Evolutionary conservation across 2,797 vertebrate genomes (phyloP).

Genomic region (Psittacula derbiana): DNA sequence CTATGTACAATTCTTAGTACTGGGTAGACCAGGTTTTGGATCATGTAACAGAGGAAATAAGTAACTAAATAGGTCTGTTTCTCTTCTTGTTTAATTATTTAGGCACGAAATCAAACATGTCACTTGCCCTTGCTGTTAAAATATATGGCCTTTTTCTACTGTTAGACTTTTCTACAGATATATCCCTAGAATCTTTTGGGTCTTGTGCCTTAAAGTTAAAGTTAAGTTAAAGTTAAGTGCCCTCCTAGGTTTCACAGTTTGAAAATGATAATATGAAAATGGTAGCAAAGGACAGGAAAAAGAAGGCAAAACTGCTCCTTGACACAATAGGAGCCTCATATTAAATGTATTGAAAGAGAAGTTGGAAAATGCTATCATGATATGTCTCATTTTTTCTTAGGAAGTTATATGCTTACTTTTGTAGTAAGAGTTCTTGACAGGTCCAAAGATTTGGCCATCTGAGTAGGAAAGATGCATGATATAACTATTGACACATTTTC

Average conservation of each 20-base stretch:
- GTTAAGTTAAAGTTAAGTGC: not conserved
- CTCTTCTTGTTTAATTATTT: not conserved
- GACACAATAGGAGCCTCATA: not conserved
- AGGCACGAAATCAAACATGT: not conserved
- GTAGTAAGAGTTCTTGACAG: not conserved
- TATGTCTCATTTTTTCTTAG: not conserved
- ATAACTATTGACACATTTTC: not conserved
- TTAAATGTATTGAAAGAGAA: not conserved
- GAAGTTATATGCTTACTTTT: not conserved
- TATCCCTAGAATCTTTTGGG: not conserved
- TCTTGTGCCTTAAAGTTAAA: not conserved
- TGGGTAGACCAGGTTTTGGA: not conserved
- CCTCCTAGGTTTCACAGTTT: not conserved
- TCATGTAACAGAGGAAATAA: not conserved
- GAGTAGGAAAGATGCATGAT: not conserved
- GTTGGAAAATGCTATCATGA: accelerated
- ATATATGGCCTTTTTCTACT: not conserved
- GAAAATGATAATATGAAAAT: not conserved
- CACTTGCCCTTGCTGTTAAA: not conserved
- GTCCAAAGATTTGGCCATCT: not conserved
- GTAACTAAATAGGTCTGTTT: not conserved
- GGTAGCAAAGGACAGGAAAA: not conserved
- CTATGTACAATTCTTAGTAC: not conserved
- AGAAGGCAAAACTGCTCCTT: not conserved
- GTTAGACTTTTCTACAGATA: not conserved